Base-by-base conservation (phyloP, 2,797 vertebrate species). In the Enteromius paludinosus region DNA sequence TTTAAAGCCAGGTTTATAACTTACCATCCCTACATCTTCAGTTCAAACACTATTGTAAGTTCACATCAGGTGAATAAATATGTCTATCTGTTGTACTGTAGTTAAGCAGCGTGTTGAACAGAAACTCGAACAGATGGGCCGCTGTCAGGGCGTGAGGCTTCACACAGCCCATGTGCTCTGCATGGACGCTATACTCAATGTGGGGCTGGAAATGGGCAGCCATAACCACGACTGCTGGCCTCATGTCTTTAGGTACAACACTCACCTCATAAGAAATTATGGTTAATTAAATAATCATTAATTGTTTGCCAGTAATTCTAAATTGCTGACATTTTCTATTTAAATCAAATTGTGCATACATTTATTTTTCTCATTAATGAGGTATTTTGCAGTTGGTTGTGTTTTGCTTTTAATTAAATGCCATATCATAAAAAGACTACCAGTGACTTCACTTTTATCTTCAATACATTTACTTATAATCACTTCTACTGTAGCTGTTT, bases 171-270 rank as follows among this genome's bases (percentile, higher is more conserved):
- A 99, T 10, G 95, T 99, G 66, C 87, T 99, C 88, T 99, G 98
- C 87, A 99, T 99, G 98, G 98, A 99, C 35, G 98, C 98, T 87
- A 97, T 99, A 88, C 95, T 99, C 85, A 96, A 95, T 1, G 98
- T 99, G 25, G 98, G 97, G 2, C 92, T 99, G 90, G 98, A 99
- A 92, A 99, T 99, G 98, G 97, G 97, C 83, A 98, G 97, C 90
- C 98, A 99, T 93, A 98, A 99, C 91, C 96, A 95, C 8, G 97
- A 99, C 91, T 99, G 98, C 93, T 99, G 98, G 98, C 96, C 97
- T 0, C 98, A 99, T 0, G 96, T 99, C 69, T 98, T 99, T 94
- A 98, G 97, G 98, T 99, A 91, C 11, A 38, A 68, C 43, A 47
- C 18, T 3, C 43, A 61, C 5, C 33, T 35, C 30, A 25, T 43